Base-by-base conservation (phyloP, 1,140 invertebrate species). In the Lineus longissimus region DNA sequence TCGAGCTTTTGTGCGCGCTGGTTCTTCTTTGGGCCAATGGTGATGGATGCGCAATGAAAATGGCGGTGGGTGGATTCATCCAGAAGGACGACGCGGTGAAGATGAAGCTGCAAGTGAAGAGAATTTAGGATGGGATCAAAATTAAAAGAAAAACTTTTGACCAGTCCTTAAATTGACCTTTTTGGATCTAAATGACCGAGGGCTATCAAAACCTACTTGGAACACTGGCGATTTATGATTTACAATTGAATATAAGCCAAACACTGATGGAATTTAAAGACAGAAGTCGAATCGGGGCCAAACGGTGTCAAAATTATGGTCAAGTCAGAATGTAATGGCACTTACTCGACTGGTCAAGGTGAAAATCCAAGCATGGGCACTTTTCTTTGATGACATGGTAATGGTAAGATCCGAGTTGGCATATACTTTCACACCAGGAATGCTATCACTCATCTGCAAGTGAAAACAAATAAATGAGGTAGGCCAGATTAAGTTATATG, bases 51-150 rank as follows among this genome's bases (percentile, higher is more conserved):
- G 2, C 91, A 78, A 17, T 82, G 78, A 79, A 92, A 93, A 76
- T 92, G 88, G 62, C 87, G 86, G 30, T 88, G 82, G 77, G 90
- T 86, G 2, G 86, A 85, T 70, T 92, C 89, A 70, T 90, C 85
- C 0, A 91, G 79, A 1, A 93, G 78, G 2, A 88, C 88, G 23
- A 92, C 84, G 31, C 87, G 86, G 70, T 85, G 73, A 40, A 85
- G 68, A 33, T 73, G 75, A 22, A 74, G 71, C 73, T 78, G 64
- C n/a, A 68, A 71, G 22, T 19, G 40, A 25, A 30, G n/a, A 51
- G 6, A n/a, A 51, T 7, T 51, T 7, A 36, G 4, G 33, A 36
- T 36, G 33, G 6, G 6, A 51, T 27, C 4, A 19, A 51, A 7
- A 51, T 51, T 51, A 7, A 7, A 51, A 51, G 6, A 6, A 51